Percentiles rank a stretch among this genome's conserved stretches.
phyloP scores from a whole-genome alignment of 2,113 vertebrate genomes.

The Brienomyrus brachyistius region DNA sequence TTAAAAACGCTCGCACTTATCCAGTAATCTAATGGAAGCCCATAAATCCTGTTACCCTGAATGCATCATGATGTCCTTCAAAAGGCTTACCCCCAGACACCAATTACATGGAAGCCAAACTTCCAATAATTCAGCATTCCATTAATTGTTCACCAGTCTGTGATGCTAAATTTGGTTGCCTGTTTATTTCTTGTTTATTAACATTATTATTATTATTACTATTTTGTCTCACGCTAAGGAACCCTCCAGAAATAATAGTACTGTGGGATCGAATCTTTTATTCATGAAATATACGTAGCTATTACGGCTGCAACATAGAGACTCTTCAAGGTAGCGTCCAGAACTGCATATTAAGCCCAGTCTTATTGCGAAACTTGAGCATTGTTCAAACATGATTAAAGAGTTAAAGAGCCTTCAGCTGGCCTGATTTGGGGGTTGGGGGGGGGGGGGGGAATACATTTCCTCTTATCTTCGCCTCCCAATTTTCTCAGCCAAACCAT shows the following conservation, averaged over 20 bases:
- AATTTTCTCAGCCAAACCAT: conserved; percentile 11
- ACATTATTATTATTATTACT: background rate
- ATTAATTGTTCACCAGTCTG: background rate
- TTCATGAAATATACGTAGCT: background rate
- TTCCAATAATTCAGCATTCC: background rate
- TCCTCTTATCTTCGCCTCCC: conserved; percentile 10
- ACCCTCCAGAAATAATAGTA: background rate
- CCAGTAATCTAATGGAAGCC: background rate
- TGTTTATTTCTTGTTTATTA: conserved; percentile 4
- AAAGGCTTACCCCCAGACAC: background rate
- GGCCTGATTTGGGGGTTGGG: background rate
- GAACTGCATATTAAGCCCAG: background rate
- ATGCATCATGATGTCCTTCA: background rate
- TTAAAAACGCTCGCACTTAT: background rate
- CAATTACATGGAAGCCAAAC: background rate
- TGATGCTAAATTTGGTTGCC: background rate
- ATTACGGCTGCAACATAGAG: background rate
- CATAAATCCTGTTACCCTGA: background rate
- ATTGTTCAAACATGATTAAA: conserved; percentile 5
- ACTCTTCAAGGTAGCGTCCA: background rate
- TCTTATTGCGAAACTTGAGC: conserved; percentile 5
- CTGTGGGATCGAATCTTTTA: background rate
- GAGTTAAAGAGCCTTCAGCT: conserved; percentile 7
- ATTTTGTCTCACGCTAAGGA: background rate
- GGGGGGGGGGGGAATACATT: background rate